Conservation (phyloP, 2,888 invertebrate species). For the Coelogynopora nodosa region DNA sequence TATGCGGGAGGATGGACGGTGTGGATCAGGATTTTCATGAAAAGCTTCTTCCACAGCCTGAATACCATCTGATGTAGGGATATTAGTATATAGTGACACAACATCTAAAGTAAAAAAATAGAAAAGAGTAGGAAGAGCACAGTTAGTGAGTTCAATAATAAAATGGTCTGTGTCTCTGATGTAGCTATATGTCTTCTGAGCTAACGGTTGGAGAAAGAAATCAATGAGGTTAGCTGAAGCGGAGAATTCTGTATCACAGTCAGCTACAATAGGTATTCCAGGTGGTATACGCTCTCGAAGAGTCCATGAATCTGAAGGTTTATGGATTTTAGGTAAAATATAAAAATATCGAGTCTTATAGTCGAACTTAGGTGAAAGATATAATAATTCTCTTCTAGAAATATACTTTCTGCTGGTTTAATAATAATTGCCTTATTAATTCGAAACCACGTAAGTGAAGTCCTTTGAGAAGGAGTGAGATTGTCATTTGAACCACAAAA, state of each 20-base stretch:
- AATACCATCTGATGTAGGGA: neutral
- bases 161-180: neutral
- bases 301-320: neutral
- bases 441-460: no score
- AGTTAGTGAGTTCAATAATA: neutral
- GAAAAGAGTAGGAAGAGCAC: neutral
- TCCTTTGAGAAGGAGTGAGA: no score
- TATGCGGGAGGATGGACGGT: neutral
- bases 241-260: neutral
- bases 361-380: neutral
- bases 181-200: neutral
- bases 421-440: no score
- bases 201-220: neutral
- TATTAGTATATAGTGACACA: neutral
- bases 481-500: no score
- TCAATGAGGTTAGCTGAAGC: neutral
- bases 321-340: neutral
- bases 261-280: no score
- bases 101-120: neutral
- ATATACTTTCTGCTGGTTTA: neutral
- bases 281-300: no score
- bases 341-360: neutral
- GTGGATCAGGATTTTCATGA: neutral
- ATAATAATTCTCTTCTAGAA: neutral
- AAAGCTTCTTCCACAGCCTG: neutral